Evolutionary conservation across 2,888 invertebrate species (phyloP).

Genomic region (Leptinotarsa juncta): DNA sequence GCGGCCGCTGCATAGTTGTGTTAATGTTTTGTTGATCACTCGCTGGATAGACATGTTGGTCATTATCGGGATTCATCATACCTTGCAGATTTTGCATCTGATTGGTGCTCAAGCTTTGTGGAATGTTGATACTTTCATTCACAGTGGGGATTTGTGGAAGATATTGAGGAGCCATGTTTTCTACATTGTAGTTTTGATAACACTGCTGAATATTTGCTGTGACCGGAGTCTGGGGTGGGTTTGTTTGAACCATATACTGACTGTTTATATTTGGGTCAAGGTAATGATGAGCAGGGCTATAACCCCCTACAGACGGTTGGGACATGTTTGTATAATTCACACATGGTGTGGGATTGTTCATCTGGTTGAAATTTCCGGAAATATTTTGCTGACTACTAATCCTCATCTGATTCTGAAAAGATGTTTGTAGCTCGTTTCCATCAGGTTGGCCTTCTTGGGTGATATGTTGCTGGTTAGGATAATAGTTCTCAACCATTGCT

Average conservation of each 20-base stretch:
- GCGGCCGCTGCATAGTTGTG: neutral
- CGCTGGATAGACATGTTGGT: neutral
- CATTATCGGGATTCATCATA: neutral
- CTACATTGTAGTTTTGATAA: neutral
- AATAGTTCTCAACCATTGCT: slow-evolving; percentile 23
- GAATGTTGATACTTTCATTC: neutral
- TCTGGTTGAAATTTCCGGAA: neutral
- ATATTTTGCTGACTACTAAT: slow-evolving; percentile 10
- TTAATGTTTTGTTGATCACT: neutral
- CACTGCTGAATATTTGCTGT: neutral
- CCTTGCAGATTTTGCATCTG: neutral
- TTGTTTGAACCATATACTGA: neutral
- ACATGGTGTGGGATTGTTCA: neutral
- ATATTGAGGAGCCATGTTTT: neutral
- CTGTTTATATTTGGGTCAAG: neutral
- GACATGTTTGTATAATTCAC: neutral
- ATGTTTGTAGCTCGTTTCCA: neutral
- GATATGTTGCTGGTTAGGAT: slow-evolving; percentile 2
- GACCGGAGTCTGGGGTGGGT: neutral
- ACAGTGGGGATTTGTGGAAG: neutral
- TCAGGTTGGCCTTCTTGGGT: slow-evolving; percentile 1
- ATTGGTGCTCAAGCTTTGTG: neutral
- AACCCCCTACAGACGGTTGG: neutral
- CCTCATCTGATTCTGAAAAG: slow-evolving; percentile 4
- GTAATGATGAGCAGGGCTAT: neutral